Conservation (phyloP, 2,113 vertebrate genomes). For the Cryptotis parvus region DNA sequence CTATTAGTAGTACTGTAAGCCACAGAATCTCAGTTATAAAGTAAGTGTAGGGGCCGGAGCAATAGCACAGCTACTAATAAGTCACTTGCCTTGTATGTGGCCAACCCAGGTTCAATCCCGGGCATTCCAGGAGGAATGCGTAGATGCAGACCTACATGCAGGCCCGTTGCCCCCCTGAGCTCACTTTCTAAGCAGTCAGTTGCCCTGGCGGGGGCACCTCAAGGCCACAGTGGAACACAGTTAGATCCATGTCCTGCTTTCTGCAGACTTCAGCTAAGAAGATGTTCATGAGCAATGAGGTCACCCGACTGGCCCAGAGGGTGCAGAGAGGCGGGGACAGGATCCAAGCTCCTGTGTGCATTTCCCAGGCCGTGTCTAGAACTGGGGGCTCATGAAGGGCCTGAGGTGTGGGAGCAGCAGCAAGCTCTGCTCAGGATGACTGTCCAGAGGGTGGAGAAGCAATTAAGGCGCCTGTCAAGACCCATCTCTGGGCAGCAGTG, state of each 20-base stretch:
- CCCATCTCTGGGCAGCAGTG: too few relatives aligned
- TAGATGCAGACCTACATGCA: too few relatives aligned
- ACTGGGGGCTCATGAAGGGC: not conserved
- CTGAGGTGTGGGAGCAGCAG: not conserved
- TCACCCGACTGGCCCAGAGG: not conserved
- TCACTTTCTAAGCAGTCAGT: too few relatives aligned
- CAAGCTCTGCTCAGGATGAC: not conserved
- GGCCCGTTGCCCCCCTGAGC: too few relatives aligned
- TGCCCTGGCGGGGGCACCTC: too few relatives aligned
- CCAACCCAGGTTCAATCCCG: not conserved
- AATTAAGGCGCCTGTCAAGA: not conserved
- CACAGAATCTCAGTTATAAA: too few relatives aligned
- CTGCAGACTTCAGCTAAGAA: not conserved
- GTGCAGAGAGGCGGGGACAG: not conserved
- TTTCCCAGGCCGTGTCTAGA: slow-evolving; percentile 55
- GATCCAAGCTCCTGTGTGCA: slow-evolving; percentile 38
- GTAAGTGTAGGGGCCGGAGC: too few relatives aligned
- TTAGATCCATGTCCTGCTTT: not conserved
- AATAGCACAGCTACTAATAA: too few relatives aligned
- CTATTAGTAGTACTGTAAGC: too few relatives aligned
- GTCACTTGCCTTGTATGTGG: too few relatives aligned
- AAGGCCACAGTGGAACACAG: not conserved
- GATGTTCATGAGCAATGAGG: not conserved
- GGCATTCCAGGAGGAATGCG: not conserved
- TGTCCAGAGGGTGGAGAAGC: not conserved